Evolutionary conservation across 2,113 vertebrate genomes (phyloP), one percentile per base, ranked within the genome.

Genomic region (Microcebus tavaratra): DNA sequence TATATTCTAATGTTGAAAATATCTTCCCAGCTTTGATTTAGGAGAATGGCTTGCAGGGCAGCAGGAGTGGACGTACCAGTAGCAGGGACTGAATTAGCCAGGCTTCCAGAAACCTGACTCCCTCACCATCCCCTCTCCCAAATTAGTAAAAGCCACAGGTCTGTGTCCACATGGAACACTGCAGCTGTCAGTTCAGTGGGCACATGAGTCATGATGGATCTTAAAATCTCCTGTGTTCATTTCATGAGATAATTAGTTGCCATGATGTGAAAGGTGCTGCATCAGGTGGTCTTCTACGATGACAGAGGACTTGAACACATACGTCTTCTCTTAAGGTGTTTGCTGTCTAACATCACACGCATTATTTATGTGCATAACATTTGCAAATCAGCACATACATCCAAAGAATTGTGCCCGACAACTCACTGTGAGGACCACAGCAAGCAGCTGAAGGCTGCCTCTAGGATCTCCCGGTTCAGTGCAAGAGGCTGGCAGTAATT

Each of bases 71-170:
- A 13, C 10, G 27, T 3, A 2, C 29, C 17, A 4, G 25, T 4
- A 45, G n/a, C 4, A 1, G 0, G 5, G 29, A 36, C 14, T 17
- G 39, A 76, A 39, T 11, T 63, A 31, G 15, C 36, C 9, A 25
- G 23, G 9, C 27, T 36, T 65, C 55, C 53, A 80, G 75, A 92
- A 63, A 85, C 34, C 27, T 14, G 42, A 59, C 29, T 73, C 25
- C 27, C 50, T 1, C 2, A 0, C 0, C 2, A 7, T 76, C 23
- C 17, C 82, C 31, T 75, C 14, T 72, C 55, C 76, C 59, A 12
- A 8, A 7, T 0, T 6, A 25, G 53, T 55, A 27, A 31, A 67
- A 50, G 61, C 59, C 88, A 29, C 34, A 45, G 83, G 50, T 36
- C 48, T 59, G 9, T 45, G 50, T 59, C 61, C 39, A 48, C 15